These are phyloP conservation scores for Antigone vipio DNA, from an alignment of 2,113 vertebrate species.

Conservation along the genomic window DNA sequence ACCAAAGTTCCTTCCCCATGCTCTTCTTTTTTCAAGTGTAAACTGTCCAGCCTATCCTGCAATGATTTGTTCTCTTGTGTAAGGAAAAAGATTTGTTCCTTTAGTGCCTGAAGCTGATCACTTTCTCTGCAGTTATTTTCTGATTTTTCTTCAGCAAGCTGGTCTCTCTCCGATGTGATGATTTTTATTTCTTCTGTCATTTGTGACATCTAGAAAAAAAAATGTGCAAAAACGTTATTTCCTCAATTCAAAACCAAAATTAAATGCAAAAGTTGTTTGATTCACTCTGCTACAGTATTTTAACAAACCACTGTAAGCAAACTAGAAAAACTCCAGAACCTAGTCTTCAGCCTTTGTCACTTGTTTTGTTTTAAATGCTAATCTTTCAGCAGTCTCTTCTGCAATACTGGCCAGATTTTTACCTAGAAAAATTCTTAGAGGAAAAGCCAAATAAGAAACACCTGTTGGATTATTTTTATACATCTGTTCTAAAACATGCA, in stretches of 20 bases:
- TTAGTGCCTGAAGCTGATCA: background rate
- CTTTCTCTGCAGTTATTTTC: background rate
- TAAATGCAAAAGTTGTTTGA: background rate
- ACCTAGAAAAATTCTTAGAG: background rate
- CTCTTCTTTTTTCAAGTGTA: background rate
- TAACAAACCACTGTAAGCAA: background rate
- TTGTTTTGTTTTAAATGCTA: background rate
- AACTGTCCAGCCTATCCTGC: background rate
- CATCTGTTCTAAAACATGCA: background rate
- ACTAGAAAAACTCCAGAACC: background rate
- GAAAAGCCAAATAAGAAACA: background rate
- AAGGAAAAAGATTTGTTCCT: constrained; percentile 7
- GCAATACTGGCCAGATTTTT: background rate
- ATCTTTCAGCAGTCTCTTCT: background rate
- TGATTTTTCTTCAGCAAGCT: background rate
- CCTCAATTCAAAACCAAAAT: background rate
- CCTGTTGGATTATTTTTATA: background rate
- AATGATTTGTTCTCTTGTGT: constrained; percentile 1
- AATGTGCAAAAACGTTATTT: background rate
- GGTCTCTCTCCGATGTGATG: background rate
- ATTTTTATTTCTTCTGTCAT: constrained; percentile 15
- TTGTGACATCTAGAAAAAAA: constrained; percentile 6
- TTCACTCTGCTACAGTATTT: background rate
- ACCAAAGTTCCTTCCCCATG: background rate
- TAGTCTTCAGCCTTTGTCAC: background rate